These are phyloP conservation scores for Charaxes varanes DNA, from an alignment of 1,140 invertebrate species.

Conservation along the genomic window DNA sequence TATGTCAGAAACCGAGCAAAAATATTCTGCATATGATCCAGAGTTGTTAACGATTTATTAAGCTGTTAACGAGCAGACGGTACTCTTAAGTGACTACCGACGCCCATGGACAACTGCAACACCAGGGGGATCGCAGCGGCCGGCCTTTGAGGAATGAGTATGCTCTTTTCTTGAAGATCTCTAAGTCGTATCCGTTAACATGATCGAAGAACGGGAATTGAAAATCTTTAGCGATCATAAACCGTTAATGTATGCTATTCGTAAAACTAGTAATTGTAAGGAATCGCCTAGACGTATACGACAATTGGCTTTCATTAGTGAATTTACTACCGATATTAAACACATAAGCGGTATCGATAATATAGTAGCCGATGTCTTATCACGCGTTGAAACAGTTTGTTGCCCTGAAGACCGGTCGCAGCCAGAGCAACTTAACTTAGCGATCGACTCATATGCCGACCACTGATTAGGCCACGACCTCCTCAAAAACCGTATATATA, in stretches of 20 bases:
- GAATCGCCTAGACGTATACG: constrained; percentile 7
- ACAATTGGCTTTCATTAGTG: constrained; percentile 9
- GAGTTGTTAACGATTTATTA: constrained; percentile 7
- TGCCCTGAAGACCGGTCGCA: too few species aligned
- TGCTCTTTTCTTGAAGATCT: too few species aligned
- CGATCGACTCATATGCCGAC: too few species aligned
- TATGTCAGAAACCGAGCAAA: background rate
- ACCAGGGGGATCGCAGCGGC: too few species aligned
- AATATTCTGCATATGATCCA: constrained; percentile 6
- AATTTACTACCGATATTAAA: constrained; percentile 4
- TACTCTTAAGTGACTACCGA: too few species aligned
- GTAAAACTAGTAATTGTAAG: constrained; percentile 1
- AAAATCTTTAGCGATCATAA: constrained; percentile 4
- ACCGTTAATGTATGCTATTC: constrained; percentile 6
- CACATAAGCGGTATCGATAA: constrained; percentile 7
- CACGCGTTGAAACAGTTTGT: constrained; percentile 1
- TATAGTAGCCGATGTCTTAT: constrained; percentile 1
- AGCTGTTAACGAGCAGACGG: constrained; percentile 5
- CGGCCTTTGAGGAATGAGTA: constrained; percentile 4
- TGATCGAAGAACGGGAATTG: constrained; percentile 2
- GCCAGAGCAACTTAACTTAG: too few species aligned
- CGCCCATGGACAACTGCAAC: too few species aligned
- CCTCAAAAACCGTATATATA: too few species aligned
- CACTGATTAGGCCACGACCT: too few species aligned
- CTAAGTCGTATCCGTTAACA: too few species aligned